A percentile compares a stretch with the other conserved stretches of the same genome.
Conservation (phyloP, 2,797 vertebrate species). For the Choloepus didactylus region DNA sequence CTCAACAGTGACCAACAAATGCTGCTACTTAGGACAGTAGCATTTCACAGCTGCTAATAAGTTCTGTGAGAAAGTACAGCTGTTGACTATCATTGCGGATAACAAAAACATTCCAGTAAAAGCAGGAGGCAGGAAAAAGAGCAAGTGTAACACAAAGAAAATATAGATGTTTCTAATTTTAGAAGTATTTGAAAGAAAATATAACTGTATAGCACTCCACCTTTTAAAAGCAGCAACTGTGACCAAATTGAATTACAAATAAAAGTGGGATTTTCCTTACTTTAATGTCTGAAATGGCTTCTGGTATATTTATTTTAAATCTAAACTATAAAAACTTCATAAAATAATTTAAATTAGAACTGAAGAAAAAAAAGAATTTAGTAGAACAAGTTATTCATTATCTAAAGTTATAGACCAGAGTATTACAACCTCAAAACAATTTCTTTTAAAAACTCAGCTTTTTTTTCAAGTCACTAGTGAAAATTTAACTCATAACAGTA, state of each 20-base stretch:
- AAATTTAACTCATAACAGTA: background rate
- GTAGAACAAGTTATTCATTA: background rate
- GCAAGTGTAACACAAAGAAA: slow-evolving; percentile 32
- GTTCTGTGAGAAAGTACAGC: slow-evolving; percentile 70
- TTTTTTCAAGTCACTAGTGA: slow-evolving; percentile 26
- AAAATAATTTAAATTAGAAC: slow-evolving; percentile 44
- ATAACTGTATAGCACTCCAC: background rate
- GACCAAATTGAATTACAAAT: slow-evolving; percentile 15
- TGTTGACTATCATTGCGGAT: slow-evolving; percentile 49
- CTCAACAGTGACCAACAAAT: slow-evolving; percentile 64
- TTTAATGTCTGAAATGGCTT: background rate
- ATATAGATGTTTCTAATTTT: slow-evolving; percentile 43
- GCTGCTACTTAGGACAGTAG: slow-evolving; percentile 71
- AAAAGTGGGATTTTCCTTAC: slow-evolving; percentile 42
- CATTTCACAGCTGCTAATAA: slow-evolving; percentile 74
- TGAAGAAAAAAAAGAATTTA: background rate
- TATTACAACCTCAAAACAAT: background rate
- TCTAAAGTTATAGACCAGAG: background rate
- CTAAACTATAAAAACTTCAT: background rate
- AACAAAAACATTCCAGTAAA: slow-evolving; percentile 63
- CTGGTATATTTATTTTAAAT: slow-evolving; percentile 9
- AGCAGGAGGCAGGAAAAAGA: slow-evolving; percentile 36
- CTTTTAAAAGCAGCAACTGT: background rate
- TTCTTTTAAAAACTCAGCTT: background rate
- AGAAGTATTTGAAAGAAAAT: slow-evolving; percentile 48